Evolutionary conservation across 2,797 vertebrate genomes (phyloP).

Genomic region (Sparus aurata): DNA sequence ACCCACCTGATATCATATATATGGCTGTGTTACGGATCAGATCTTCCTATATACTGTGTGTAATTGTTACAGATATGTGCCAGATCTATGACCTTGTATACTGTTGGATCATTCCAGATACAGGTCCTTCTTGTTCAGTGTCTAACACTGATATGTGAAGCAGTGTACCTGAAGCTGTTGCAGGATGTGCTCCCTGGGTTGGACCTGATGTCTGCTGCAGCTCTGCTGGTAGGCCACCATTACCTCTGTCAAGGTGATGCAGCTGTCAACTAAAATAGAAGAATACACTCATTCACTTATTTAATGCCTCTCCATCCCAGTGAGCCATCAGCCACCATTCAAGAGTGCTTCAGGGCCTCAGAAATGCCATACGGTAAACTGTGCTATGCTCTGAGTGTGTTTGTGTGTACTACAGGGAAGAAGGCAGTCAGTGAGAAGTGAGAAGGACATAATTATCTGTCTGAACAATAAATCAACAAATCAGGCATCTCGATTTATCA

Average conservation of each 20-base stretch:
- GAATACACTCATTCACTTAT: conserved; percentile 52
- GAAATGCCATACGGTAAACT: conserved; percentile 65
- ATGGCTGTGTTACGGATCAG: too few species aligned
- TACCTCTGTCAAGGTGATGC: conserved; percentile 80
- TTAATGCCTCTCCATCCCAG: conserved; percentile 65
- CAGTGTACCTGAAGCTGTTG: conserved; percentile 84
- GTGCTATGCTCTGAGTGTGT: conserved; percentile 26
- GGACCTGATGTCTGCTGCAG: conserved; percentile 83
- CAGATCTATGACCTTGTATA: too few species aligned
- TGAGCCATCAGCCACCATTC: conserved; percentile 55
- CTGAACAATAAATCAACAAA: conserved; percentile 65
- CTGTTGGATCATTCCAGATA: too few species aligned
- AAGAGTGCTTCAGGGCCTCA: conserved; percentile 57
- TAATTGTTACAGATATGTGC: too few species aligned
- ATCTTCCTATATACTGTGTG: too few species aligned
- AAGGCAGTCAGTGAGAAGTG: conserved; percentile 47
- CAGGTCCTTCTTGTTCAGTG: background rate
- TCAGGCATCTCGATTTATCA: conserved; percentile 58
- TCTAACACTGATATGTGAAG: background rate
- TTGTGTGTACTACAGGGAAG: conserved; percentile 35
- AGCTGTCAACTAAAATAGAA: conserved; percentile 80
- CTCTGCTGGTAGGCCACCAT: conserved; percentile 82
- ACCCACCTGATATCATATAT: too few species aligned
- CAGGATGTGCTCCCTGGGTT: conserved; percentile 77
- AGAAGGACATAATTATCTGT: conserved; percentile 62